Percentiles rank a stretch among this genome's conserved stretches.
Evolutionary conservation across 2,797 vertebrate genomes (phyloP).

Genomic region (Pseudochirops corinnae): DNA sequence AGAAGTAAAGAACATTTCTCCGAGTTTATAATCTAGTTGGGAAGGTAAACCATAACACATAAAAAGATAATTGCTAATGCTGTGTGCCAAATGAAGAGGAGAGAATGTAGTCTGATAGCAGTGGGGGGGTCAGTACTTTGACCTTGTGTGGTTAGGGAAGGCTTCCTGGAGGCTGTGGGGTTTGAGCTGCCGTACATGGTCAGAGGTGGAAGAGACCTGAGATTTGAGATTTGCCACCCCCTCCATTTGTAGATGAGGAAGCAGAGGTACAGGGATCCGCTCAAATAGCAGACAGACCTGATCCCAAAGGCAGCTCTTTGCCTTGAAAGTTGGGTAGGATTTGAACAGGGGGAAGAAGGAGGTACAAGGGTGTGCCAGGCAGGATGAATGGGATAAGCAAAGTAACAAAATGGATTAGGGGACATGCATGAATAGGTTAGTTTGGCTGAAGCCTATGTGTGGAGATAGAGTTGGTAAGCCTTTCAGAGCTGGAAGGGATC

Average conservation of each 20-base stretch:
- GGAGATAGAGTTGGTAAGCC: not conserved
- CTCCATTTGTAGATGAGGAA: not conserved
- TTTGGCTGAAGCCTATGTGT: not conserved
- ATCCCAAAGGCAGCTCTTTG: not conserved
- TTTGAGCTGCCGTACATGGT: not conserved
- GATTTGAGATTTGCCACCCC: not conserved
- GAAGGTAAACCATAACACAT: not conserved
- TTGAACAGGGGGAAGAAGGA: not conserved
- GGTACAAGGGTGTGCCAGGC: not conserved
- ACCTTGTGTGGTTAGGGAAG: not conserved
- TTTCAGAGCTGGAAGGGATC: not conserved
- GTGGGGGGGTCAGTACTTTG: not conserved
- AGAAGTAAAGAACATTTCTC: not conserved
- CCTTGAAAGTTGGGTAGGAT: not conserved
- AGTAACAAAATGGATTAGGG: not conserved
- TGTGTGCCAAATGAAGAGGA: not conserved
- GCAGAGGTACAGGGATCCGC: not conserved
- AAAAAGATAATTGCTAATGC: not conserved
- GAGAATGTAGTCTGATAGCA: not conserved
- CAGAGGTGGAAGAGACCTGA: not conserved
- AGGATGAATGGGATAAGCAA: not conserved
- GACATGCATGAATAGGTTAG: not conserved
- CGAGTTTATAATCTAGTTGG: not conserved
- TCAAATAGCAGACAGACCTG: not conserved
- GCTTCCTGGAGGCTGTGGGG: not conserved